These are phyloP conservation scores for Myiagra hebetior DNA, from an alignment of 2,113 vertebrate species.

Conservation along the genomic window DNA sequence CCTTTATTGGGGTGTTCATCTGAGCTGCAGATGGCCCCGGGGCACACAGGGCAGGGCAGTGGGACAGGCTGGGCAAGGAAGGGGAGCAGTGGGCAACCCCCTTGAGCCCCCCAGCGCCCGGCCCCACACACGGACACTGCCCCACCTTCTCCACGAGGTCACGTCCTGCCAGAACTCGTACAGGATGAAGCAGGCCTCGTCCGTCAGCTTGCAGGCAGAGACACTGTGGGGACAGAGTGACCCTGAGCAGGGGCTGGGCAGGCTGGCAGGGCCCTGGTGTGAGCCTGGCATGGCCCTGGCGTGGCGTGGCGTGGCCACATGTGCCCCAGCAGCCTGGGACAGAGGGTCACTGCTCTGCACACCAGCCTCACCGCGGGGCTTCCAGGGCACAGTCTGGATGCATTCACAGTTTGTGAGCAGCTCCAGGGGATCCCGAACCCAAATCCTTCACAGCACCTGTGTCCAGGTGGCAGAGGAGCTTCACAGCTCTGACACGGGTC, in stretches of 20 bases:
- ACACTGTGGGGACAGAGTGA: constrained; percentile 69
- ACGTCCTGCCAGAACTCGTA: constrained; percentile 94
- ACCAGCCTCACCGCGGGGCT: fast-evolving
- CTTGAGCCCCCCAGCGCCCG: not conserved
- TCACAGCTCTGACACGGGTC: fast-evolving
- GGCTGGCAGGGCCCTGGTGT: not conserved
- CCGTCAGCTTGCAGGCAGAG: constrained; percentile 84
- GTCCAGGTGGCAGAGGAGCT: not conserved
- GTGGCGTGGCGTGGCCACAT: fast-evolving
- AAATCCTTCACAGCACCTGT: not conserved
- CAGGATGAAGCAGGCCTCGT: constrained; percentile 85
- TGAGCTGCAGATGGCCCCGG: fast-evolving
- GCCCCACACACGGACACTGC: not conserved
- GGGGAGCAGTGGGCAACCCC: not conserved
- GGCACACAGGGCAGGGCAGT: not conserved
- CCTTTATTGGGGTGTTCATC: not conserved
- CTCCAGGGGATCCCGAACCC: not conserved
- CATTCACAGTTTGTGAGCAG: fast-evolving
- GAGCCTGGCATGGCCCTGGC: fast-evolving
- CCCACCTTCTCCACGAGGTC: constrained; percentile 92
- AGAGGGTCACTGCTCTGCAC: not conserved
- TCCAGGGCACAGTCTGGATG: not conserved
- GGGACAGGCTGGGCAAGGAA: not conserved
- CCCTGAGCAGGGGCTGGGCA: not conserved
- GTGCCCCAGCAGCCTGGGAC: fast-evolving